Conservation (phyloP, 2,797 vertebrate genomes). For the Poecilia velifera region DNA sequence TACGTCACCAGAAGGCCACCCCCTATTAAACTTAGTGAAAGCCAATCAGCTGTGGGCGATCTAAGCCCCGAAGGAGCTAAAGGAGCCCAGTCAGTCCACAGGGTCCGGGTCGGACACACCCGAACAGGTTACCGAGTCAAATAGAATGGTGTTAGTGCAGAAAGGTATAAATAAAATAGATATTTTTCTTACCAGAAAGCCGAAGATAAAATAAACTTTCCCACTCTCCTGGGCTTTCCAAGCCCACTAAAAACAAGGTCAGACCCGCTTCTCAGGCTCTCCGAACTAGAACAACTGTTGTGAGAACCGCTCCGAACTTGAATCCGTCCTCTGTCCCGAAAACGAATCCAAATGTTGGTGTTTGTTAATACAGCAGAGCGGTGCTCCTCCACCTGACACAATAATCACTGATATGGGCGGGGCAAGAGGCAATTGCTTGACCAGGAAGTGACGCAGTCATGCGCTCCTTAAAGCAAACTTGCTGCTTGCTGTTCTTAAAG, state of each 20-base stretch:
- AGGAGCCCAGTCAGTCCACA: not conserved
- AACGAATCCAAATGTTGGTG: not conserved
- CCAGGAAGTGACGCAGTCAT: constrained; percentile 60
- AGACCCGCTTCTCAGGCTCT: not conserved
- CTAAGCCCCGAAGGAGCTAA: not conserved
- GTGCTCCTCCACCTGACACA: constrained; percentile 30
- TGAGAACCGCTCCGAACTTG: not conserved
- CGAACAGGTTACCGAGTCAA: not conserved
- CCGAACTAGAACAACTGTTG: not conserved
- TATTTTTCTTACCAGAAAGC: constrained; percentile 47
- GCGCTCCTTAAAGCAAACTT: constrained; percentile 29
- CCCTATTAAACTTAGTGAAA: not conserved
- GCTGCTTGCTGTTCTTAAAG: constrained; percentile 11
- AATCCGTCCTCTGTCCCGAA: not conserved
- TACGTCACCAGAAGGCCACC: not conserved
- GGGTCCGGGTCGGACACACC: constrained; percentile 11
- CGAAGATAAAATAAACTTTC: constrained; percentile 52
- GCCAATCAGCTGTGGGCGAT: constrained; percentile 18
- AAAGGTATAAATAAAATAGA: not conserved
- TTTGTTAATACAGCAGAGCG: not conserved
- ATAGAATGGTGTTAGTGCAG: not conserved
- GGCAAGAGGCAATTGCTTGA: constrained; percentile 13
- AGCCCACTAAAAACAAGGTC: not conserved
- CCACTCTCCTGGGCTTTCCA: not conserved
- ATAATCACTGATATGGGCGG: constrained; percentile 52